A percentile compares a stretch with the other conserved stretches of the same genome.
Evolutionary conservation across 2,113 vertebrate species (phyloP).

Genomic region (Hydropotes inermis): DNA sequence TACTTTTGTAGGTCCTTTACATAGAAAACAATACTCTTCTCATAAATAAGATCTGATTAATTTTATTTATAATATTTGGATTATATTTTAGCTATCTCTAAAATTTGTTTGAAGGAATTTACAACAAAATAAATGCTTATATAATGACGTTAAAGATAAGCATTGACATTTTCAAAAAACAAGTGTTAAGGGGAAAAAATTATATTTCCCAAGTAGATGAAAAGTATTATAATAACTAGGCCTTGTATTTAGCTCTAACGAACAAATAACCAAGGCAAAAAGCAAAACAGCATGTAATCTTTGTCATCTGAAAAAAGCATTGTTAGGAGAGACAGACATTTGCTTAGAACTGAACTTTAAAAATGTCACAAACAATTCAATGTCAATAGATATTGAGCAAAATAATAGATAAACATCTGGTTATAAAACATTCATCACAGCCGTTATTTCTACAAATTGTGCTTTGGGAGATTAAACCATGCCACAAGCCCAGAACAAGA

Average conservation of each 20-base stretch:
- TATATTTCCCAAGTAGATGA: background rate
- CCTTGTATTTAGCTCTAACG: background rate
- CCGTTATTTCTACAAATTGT: background rate
- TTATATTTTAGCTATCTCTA: background rate
- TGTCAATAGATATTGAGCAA: conserved; percentile 15
- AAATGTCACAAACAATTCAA: background rate
- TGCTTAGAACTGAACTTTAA: background rate
- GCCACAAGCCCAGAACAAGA: background rate
- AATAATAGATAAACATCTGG: background rate
- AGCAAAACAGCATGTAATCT: background rate
- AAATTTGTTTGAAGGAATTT: background rate
- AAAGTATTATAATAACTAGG: background rate
- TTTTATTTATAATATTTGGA: background rate
- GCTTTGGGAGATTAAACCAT: background rate
- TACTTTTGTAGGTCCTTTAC: background rate
- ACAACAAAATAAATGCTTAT: background rate
- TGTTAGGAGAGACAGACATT: background rate
- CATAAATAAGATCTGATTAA: background rate
- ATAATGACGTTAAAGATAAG: background rate
- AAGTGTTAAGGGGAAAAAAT: background rate
- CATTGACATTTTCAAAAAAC: background rate
- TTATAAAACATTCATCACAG: background rate
- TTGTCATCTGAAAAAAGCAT: background rate
- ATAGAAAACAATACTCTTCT: background rate
- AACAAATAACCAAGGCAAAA: background rate